These are phyloP conservation scores for Genyomyrus donnyi DNA, from an alignment of 2,113 vertebrate species.

Conservation along the genomic window DNA sequence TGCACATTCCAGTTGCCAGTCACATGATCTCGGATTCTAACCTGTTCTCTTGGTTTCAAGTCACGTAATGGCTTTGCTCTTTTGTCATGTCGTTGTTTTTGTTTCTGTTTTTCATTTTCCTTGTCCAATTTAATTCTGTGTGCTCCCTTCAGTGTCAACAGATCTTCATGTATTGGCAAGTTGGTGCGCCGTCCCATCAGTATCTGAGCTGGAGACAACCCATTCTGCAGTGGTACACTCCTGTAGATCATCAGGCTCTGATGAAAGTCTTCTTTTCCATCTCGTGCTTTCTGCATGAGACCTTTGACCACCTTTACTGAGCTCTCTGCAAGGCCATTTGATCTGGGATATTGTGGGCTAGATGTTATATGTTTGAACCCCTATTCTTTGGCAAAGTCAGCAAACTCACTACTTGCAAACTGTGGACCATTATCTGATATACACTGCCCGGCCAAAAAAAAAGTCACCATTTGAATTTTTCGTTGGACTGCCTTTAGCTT, in stretches of 20 bases:
- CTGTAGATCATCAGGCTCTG: constrained; percentile 8
- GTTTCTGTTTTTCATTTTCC: background rate
- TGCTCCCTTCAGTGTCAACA: constrained; percentile 3
- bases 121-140: background rate
- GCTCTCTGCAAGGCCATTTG: constrained; percentile 21
- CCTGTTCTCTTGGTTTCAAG: too few species aligned
- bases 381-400: too few species aligned
- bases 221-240: constrained; percentile 11
- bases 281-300: constrained; percentile 26
- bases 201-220: constrained; percentile 16
- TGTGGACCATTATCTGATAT: too few species aligned
- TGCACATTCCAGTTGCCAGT: too few species aligned
- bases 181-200: constrained; percentile 16
- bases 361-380: background rate
- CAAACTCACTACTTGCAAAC: too few species aligned
- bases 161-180: constrained; percentile 14
- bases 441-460: too few species aligned
- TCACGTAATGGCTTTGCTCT: background rate
- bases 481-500: too few species aligned
- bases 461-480: too few species aligned
- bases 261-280: constrained; percentile 19
- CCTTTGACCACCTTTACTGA: constrained; percentile 25
- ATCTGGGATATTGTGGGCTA: background rate
- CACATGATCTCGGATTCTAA: too few species aligned
- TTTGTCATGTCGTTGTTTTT: background rate